phyloP scores from a whole-genome alignment of 2,888 invertebrate species.

The Torymus auratus region DNA sequence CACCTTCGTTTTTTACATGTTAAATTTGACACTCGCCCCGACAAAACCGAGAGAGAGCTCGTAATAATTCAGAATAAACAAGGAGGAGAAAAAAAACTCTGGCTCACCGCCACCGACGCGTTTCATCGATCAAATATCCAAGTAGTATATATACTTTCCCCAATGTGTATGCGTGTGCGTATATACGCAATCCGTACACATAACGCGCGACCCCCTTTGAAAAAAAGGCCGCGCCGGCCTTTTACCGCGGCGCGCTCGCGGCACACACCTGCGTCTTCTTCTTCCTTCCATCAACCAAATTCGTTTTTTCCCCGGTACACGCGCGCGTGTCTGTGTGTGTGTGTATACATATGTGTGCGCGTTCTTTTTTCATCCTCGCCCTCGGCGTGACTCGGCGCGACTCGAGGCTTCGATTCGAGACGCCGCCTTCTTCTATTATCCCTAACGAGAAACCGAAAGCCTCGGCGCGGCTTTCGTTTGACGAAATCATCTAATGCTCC shows the following conservation, averaged over 20 bases:
- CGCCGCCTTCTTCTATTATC: conserved; percentile 53
- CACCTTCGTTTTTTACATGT: not conserved
- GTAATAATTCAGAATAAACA: conserved; percentile 44
- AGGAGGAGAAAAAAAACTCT: conserved; percentile 15
- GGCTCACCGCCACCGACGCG: not conserved
- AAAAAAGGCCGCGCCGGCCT: conserved; percentile 14
- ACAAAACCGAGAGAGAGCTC: conserved; percentile 18
- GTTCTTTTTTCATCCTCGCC: conserved; percentile 47
- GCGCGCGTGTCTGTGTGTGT: no score
- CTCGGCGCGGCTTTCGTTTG: conserved; percentile 49
- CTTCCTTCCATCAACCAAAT: conserved; percentile 55
- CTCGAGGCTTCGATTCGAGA: no score
- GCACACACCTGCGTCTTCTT: conserved; percentile 52
- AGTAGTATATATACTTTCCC: conserved; percentile 31
- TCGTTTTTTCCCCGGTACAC: conserved; percentile 39
- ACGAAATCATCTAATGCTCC: conserved; percentile 55
- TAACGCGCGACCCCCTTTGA: not conserved
- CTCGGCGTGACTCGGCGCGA: conserved; percentile 56
- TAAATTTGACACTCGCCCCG: conserved; percentile 36
- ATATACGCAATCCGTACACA: not conserved
- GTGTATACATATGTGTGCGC: not conserved
- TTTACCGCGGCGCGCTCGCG: conserved; percentile 36
- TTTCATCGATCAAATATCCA: conserved; percentile 54
- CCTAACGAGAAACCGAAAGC: conserved; percentile 55
- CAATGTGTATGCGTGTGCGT: not conserved